Evolutionary conservation across 2,888 invertebrate species (phyloP).

Genomic region (Melieria omissa): DNA sequence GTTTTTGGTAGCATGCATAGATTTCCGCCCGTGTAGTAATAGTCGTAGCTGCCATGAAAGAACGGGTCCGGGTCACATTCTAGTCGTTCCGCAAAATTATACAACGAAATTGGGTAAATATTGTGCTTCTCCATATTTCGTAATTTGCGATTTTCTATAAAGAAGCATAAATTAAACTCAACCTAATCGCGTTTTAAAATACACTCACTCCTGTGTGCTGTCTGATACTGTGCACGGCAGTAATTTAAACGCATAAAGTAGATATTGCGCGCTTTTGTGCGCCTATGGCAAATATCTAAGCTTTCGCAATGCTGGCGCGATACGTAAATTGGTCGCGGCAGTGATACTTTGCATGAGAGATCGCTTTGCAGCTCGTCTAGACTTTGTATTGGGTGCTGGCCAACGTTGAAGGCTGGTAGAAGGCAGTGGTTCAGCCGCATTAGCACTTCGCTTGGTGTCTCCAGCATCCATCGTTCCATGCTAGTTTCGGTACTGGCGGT

Average conservation of each 20-base stretch:
- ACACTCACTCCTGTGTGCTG: constrained; percentile 44
- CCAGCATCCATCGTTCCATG: too few species aligned
- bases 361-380: constrained; percentile 35
- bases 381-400: constrained; percentile 34
- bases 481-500: too few species aligned
- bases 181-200: too few species aligned
- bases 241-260: constrained; percentile 38
- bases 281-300: constrained; percentile 49
- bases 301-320: constrained; percentile 38
- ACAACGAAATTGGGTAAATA: constrained; percentile 43
- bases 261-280: constrained; percentile 39
- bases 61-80: constrained; percentile 53
- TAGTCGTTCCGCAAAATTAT: constrained; percentile 46
- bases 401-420: constrained; percentile 47
- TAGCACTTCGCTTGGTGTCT: too few species aligned
- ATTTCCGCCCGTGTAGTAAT: constrained; percentile 64
- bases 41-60: constrained; percentile 61
- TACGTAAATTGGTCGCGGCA: constrained; percentile 47
- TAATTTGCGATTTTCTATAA: background rate
- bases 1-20: constrained; percentile 46
- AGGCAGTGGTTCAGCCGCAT: constrained; percentile 30
- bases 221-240: constrained; percentile 39
- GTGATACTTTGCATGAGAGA: constrained; percentile 41
- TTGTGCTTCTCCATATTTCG: constrained; percentile 44
- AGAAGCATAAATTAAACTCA: background rate